Conservation (phyloP, 2,113 vertebrate genomes). For the Lota lota region DNA sequence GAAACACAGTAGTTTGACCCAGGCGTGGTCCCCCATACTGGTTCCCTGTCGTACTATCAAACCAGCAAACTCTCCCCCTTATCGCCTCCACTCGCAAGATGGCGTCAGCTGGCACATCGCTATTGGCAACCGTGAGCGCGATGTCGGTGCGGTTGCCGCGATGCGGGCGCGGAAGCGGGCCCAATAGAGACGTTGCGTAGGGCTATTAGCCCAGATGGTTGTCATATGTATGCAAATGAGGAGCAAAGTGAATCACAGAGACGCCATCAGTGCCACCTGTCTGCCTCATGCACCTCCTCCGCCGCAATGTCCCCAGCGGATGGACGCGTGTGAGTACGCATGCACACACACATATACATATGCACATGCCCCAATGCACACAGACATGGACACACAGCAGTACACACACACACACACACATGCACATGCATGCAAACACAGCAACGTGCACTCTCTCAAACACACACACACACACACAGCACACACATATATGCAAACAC, state of each 20-base stretch:
- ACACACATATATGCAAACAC: too few species aligned
- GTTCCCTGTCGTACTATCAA: too few species aligned
- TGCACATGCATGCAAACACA: background rate
- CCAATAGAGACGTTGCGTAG: constrained; percentile 90
- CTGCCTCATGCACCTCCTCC: constrained; percentile 72
- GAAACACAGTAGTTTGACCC: too few species aligned
- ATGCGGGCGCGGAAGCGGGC: constrained; percentile 46
- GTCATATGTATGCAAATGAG: constrained; percentile 99
- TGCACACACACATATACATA: background rate
- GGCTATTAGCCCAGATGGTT: constrained; percentile 98
- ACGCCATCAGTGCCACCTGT: constrained; percentile 92
- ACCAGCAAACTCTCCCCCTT: too few species aligned
- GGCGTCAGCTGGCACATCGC: too few species aligned
- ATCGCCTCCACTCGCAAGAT: too few species aligned
- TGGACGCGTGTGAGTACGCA: background rate
- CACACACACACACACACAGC: constrained; percentile 25
- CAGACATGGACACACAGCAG: too few species aligned
- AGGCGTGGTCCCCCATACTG: too few species aligned
- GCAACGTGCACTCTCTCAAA: too few species aligned
- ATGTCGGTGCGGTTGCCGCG: too few species aligned
- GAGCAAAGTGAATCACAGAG: constrained; percentile 87
- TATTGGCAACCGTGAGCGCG: too few species aligned
- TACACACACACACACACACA: constrained; percentile 28
- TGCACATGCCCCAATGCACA: too few species aligned
- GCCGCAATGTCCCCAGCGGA: background rate